Evolutionary conservation across 2,113 vertebrate species (phyloP), one percentile per base, ranked within the genome.

Genomic region (pig (Sus scrofa)): DNA sequence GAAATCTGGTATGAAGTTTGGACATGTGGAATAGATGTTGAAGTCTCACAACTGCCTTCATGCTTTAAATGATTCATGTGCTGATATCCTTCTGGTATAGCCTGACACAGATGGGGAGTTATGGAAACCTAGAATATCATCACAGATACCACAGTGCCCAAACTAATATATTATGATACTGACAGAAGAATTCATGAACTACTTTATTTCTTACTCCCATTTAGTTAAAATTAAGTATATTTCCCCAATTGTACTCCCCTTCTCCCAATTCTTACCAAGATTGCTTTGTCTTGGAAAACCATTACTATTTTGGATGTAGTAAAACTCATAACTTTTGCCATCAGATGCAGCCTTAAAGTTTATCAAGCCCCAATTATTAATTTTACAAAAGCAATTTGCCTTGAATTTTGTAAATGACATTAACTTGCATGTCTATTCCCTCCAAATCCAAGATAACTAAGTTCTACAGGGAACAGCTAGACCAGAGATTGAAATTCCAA

Each of bases 91-190:
- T 93, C 60, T 85, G 52, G 78, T 79, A 14, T 94, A 34, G 13
- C 90, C 94, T 96, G 79, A 94, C 85, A 84, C 97, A 98, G 96
- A 98, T 93, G 96, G 95, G 91, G 71, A 44, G 2, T 88, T 97
- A 44, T 95, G 74, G 85, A 93, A 98, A 87, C 74, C 27, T 34
- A 85, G 6, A 95, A 86, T 96, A 62, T 79, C 92, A 34, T 81
- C 67, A 93, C n/a, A 96, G 86, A 93, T 63, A 77, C 19, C 44
- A 96, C 92, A 94, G 56, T 96, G 83, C n/a, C 78, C 37, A 95
- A 88, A 95, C 22, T 58, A 95, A 96, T 84, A 77, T 9, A 92
- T 97, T 96, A 86, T 37, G 7, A 84, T 86, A 27, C 22, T 92
- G 56, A 54, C 26, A 77, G 2, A 39, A 87, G 83, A 52, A 3